A percentile compares a stretch with the other conserved stretches of the same genome.
Conservation (phyloP, 2,888 invertebrate species). For the Mystacides longicornis region DNA sequence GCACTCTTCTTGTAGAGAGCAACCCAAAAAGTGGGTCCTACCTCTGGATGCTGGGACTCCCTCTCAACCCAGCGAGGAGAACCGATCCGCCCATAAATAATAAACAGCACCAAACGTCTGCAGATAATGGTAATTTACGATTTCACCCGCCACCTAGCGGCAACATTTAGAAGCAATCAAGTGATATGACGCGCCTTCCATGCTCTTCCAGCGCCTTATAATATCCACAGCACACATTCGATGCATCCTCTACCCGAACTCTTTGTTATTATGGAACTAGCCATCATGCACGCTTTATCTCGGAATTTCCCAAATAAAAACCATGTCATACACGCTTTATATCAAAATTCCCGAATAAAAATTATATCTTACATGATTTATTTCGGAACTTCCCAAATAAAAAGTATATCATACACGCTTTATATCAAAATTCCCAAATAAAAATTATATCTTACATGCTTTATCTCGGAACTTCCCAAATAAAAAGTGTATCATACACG, state of each 20-base stretch:
- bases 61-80: constrained; percentile 26
- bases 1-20: background rate
- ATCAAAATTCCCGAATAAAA: too few relatives aligned
- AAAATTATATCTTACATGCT: too few relatives aligned
- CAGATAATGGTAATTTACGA: constrained; percentile 52
- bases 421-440: too few relatives aligned
- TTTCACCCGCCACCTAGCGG: constrained; percentile 31
- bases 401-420: too few relatives aligned
- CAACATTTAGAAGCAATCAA: constrained; percentile 27
- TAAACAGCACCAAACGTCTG: constrained; percentile 47
- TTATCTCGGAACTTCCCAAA: too few relatives aligned
- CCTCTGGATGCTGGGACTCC: constrained; percentile 6
- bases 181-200: constrained; percentile 25
- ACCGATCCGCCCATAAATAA: constrained; percentile 50
- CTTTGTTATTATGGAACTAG: background rate
- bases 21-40: background rate
- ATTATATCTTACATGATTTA: too few relatives aligned
- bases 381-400: too few relatives aligned
- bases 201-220: constrained; percentile 20
- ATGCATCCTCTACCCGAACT: background rate
- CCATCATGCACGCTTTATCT: background rate
- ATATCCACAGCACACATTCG: background rate
- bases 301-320: too few relatives aligned
- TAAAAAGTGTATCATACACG: too few relatives aligned
- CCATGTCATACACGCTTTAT: too few relatives aligned